phyloP scores from a whole-genome alignment of 2,888 invertebrate species.

The Gymnocheta viridis region DNA sequence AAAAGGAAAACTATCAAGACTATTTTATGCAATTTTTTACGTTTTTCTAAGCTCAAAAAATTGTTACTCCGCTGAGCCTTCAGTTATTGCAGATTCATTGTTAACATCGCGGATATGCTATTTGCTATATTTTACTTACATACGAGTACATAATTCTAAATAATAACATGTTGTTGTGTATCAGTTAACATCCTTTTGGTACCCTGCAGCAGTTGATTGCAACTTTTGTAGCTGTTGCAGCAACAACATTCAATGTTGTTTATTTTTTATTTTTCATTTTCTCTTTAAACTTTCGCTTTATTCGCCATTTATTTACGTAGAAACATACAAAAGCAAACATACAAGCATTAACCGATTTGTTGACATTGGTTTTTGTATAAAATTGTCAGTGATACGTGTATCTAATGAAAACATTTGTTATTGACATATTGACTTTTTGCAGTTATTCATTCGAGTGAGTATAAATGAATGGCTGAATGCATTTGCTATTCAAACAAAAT shows the following conservation, averaged over 20 bases:
- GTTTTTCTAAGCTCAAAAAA: neutral
- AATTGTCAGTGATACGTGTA: slow-evolving; percentile 41
- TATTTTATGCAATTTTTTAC: no score
- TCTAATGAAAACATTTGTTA: slow-evolving; percentile 63
- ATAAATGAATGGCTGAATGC: slow-evolving; percentile 3
- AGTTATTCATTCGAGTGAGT: neutral
- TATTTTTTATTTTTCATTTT: slow-evolving; percentile 2
- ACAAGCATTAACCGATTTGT: slow-evolving; percentile 15
- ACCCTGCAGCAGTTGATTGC: slow-evolving; percentile 28
- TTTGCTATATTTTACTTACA: neutral
- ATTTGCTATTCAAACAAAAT: slow-evolving; percentile 12
- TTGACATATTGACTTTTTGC: slow-evolving; percentile 57
- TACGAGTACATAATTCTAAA: neutral
- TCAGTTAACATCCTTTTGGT: slow-evolving; percentile 37
- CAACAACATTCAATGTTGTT: neutral
- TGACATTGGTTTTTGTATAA: slow-evolving; percentile 41
- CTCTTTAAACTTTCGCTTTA: neutral
- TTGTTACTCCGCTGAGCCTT: neutral
- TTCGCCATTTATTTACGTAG: neutral
- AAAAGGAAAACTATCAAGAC: no score
- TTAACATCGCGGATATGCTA: neutral
- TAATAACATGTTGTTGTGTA: slow-evolving; percentile 2
- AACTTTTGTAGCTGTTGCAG: neutral
- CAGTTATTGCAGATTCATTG: neutral
- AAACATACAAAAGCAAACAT: neutral